These are phyloP conservation scores for Nasonia vitripennis DNA, from an alignment of 1,140 invertebrate genomes.

Conservation along the genomic window DNA sequence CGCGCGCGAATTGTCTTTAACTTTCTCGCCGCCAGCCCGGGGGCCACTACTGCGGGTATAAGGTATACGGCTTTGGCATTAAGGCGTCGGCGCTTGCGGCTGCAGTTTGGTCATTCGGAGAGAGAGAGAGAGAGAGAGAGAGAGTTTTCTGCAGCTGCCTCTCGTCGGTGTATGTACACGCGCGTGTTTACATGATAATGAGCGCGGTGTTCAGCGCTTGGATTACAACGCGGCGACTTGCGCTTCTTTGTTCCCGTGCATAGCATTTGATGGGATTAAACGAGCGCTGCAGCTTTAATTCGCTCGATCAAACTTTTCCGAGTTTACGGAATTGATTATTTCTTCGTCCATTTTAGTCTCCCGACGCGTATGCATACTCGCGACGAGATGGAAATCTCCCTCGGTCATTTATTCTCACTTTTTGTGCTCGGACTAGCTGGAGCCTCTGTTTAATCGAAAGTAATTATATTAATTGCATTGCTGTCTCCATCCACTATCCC, in stretches of 20 bases:
- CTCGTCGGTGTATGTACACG: not conserved
- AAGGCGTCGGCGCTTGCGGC: too few relatives aligned
- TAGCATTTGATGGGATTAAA: too few relatives aligned
- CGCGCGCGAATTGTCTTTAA: slow-evolving; percentile 42
- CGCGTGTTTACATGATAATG: not conserved
- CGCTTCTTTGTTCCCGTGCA: not conserved
- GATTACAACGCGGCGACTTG: not conserved
- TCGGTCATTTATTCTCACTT: slow-evolving; percentile 13
- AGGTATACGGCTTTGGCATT: not conserved
- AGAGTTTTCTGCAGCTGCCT: not conserved
- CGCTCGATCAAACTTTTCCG: too few relatives aligned
- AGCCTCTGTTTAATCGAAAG: slow-evolving; percentile 59
- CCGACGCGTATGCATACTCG: too few relatives aligned
- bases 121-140: not conserved
- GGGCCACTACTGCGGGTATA: too few relatives aligned
- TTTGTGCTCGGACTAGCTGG: not conserved
- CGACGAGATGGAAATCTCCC: slow-evolving; percentile 1
- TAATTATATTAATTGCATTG: slow-evolving; percentile 64
- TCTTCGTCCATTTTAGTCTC: not conserved
- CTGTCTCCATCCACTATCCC: not conserved
- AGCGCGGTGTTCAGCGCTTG: too few relatives aligned
- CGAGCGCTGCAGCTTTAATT: too few relatives aligned
- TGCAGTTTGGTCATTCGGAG: not conserved
- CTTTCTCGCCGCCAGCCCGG: not conserved
- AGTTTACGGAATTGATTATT: too few relatives aligned